Conservation (phyloP, 2,888 invertebrate species). For the Hedychridium roseum region DNA sequence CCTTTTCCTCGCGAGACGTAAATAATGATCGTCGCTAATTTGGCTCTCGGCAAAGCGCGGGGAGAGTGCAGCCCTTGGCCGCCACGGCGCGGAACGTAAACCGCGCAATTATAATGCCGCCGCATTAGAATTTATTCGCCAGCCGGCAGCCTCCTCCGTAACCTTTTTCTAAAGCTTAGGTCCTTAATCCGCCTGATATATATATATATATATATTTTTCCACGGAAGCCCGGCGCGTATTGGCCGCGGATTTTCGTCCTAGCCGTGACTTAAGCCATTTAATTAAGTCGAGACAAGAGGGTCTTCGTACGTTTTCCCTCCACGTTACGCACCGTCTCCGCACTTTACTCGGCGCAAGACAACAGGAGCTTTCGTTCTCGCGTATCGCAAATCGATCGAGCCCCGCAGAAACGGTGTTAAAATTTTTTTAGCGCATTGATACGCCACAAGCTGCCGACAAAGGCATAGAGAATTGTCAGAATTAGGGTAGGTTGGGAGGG, state of each 20-base stretch:
- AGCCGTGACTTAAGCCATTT: conserved; percentile 39
- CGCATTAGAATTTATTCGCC: conserved; percentile 63
- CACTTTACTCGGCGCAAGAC: too few species aligned
- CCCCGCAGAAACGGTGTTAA: too few species aligned
- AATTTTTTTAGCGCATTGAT: too few species aligned
- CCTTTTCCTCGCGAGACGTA: conserved; percentile 59
- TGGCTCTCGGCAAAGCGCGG: conserved; percentile 50
- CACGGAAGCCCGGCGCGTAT: conserved; percentile 29
- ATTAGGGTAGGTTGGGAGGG: too few species aligned
- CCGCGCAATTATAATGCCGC: conserved; percentile 62
- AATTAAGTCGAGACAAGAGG: conserved; percentile 41
- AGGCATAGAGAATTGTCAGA: too few species aligned
- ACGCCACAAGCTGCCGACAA: too few species aligned
- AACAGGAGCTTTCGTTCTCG: too few species aligned
- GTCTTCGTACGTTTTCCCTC: too few species aligned
- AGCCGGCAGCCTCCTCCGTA: conserved; percentile 42
- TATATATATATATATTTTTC: conserved; percentile 57
- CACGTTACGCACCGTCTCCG: too few species aligned
- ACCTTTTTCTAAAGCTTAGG: conserved; percentile 61
- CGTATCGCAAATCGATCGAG: too few species aligned
- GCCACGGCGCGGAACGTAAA: conserved; percentile 49
- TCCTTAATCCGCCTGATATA: conserved; percentile 61
- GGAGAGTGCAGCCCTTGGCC: conserved; percentile 52
- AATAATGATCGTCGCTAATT: conserved; percentile 64
- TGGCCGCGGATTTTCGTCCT: conserved; percentile 41